Base-by-base conservation (phyloP, 2,888 invertebrate species). In the Sinodicranocentrus sp. region DNA sequence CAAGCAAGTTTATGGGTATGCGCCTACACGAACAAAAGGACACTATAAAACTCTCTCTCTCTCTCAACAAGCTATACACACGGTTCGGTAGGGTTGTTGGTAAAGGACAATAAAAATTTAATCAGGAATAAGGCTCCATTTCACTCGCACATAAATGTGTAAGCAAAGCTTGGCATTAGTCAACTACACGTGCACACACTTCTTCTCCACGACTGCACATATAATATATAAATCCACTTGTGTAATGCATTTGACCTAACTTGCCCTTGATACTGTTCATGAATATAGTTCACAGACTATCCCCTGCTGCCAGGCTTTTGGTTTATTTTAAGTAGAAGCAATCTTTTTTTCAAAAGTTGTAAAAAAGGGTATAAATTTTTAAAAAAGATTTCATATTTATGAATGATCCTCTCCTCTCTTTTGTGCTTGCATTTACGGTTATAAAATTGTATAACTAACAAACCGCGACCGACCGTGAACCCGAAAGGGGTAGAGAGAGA, bases 321-420 rank as follows among this genome's bases (percentile, higher is more conserved):
- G 48, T 48, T 5, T 48, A n/a, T 15, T 48, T n/a, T n/a, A 48
- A 48, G 48, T n/a, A 48, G 13, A 2, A 48, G 61, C 73, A 61
- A 73, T 73, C 59, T 73, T 70, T 52, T 52, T 70, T 73, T 73
- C 73, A 73, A 73, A 59, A 61, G 73, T 73, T 61, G 57, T 73
- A 73, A 73, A 73, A 73, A 44, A 3, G 61, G 61, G 23, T 54
- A 73, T 73, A 73, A 59, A 10, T 57, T 73, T 73, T 73, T 73
- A 39, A 73, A 73, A 61, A 25, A 44, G 26, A 17, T 68, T 21
- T 59, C 23, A 39, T 59, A 72, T 43, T 59, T 72, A 61, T 73
- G 73, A 73, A 73, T 43, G 61, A 59, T 73, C 57, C 39, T 72
- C 70, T 70, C 6, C 54, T 28, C n/a, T 8, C 33, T 10, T 33